Conservation (phyloP, 2,888 invertebrate species). For the Ethmia dodecea region DNA sequence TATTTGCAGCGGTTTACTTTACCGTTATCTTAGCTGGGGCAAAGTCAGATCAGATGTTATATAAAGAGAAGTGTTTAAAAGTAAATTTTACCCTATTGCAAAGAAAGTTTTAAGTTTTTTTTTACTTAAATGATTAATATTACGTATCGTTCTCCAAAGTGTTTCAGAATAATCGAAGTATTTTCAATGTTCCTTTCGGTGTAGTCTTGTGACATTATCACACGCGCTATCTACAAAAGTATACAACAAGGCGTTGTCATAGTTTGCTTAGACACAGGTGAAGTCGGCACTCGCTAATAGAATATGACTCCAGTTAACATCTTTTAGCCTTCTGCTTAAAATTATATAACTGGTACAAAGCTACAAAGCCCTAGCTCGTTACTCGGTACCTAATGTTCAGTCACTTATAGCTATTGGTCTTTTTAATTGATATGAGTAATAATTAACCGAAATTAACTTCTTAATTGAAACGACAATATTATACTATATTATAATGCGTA, state of each 20-base stretch:
- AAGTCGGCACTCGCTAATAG: slow-evolving; percentile 38
- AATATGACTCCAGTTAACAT: slow-evolving; percentile 23
- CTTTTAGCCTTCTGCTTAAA: slow-evolving; percentile 8
- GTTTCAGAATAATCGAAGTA: too few species aligned
- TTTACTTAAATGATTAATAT: neutral
- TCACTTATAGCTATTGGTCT: too few species aligned
- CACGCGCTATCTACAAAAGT: too few species aligned
- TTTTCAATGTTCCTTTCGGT: too few species aligned
- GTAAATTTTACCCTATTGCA: neutral
- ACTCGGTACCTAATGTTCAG: too few species aligned
- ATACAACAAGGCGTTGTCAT: slow-evolving; percentile 22
- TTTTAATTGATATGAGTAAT: too few species aligned
- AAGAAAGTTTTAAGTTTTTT: neutral
- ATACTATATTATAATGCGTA: neutral
- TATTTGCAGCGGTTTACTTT: slow-evolving; percentile 60
- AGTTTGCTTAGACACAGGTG: slow-evolving; percentile 30
- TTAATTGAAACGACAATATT: too few species aligned
- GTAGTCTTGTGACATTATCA: too few species aligned
- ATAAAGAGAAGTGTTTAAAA: slow-evolving; percentile 17
- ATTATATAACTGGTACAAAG: neutral
- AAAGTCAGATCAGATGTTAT: slow-evolving; percentile 25
- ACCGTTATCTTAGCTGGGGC: slow-evolving; percentile 61
- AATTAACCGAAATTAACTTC: too few species aligned
- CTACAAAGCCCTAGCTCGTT: too few species aligned
- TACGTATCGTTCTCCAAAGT: neutral